These are phyloP conservation scores for Eupithecia abbreviata DNA, from an alignment of 2,888 invertebrate species.

Conservation along the genomic window DNA sequence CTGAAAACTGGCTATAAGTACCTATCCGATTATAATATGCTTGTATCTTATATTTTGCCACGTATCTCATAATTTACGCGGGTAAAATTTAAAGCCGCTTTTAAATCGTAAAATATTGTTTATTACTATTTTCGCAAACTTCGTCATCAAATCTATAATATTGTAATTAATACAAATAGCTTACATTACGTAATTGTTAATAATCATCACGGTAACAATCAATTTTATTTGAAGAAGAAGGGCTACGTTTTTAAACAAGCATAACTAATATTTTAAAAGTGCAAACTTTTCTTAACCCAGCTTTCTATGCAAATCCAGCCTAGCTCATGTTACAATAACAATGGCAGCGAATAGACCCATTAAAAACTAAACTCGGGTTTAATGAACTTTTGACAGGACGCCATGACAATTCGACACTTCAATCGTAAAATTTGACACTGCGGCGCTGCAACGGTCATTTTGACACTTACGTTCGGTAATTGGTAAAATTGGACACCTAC, in stretches of 20 bases:
- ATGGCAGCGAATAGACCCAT: constrained; percentile 77
- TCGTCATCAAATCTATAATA: background rate
- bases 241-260: background rate
- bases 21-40: no score
- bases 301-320: constrained; percentile 21
- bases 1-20: constrained; percentile 7
- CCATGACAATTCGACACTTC: constrained; percentile 46
- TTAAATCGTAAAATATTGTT: no score
- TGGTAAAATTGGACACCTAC: background rate
- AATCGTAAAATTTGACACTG: constrained; percentile 29
- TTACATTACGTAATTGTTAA: background rate
- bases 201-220: background rate
- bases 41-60: no score
- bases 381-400: constrained; percentile 70
- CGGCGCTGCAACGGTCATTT: constrained; percentile 10
- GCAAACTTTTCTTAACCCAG: background rate
- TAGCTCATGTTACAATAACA: constrained; percentile 74
- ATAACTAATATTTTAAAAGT: background rate
- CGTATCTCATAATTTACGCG: no score
- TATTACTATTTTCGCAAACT: background rate
- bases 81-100: no score
- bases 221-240: background rate
- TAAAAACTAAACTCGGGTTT: constrained; percentile 75
- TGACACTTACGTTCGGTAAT: background rate
- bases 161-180: background rate